Base-by-base conservation (phyloP, 2,113 vertebrate species). In the Microcebus ravelobensis region DNA sequence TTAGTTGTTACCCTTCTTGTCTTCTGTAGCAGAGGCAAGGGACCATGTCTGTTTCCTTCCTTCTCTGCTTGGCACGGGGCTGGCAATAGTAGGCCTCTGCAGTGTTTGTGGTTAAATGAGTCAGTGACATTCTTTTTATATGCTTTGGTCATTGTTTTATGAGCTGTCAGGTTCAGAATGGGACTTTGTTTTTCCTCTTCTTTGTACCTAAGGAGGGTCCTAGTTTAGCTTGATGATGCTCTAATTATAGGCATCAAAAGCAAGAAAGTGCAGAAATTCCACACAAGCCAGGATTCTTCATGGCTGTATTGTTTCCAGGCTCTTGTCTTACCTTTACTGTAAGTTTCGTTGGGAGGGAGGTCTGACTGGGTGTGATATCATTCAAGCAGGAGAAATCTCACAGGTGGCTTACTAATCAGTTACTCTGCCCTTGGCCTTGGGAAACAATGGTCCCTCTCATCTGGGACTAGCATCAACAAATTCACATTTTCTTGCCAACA, bases 131-230 rank as follows among this genome's bases (percentile, higher is more conserved):
- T 71, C 91, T 96, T 84, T 65, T 73, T 79, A 76, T 74, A 90
- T 0, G 1, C 57, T 96, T 98, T 96, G 82, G 73, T 95, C 63
- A 55, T 95, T 95, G 89, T 93, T 96, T 97, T 97, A 95, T 94
- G 85, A 97, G 94, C 84, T 95, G 87, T 83, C 79, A 81, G 83
- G 61, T 63, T 96, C 65, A 90, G 74, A 95, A 74, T 85, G 36
- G 55, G 34, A 63, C 90, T 90, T 77, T 87, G 74, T 94, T 96
- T 94, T 92, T 87, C 86, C 25, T 91, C 93, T 42, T 87, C 71
- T 84, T 84, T 93, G 50, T 96, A 76, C n/a, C 83, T 94, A 88
- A 94, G 82, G 79, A 93, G 80, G 80, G 59, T 45, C 65, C 48
- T 84, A 21, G 34, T 81, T 94, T 85, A 81, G 85, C 55, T 25